A percentile compares a stretch with the other conserved stretches of the same genome.
Evolutionary conservation across 2,888 invertebrate genomes (phyloP).

Genomic region (Caenorhabditis uteleia): DNA sequence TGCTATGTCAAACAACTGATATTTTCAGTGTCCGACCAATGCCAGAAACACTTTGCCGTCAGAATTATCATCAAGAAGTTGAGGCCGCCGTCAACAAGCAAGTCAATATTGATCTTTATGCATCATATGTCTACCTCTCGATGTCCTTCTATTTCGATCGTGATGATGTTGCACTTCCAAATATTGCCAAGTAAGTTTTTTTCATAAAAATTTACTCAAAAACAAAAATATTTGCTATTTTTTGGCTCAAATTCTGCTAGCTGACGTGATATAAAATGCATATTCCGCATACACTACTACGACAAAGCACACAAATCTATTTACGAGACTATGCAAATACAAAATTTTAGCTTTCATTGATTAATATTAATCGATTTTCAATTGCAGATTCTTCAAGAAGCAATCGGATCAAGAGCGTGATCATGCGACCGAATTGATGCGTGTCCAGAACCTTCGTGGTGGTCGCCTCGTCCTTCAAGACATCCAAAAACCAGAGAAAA

Average conservation of each 20-base stretch:
- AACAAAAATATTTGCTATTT: neutral
- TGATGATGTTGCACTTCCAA: conserved; percentile 80
- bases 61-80: no score
- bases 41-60: no score
- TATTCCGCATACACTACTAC: no score
- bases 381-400: conserved; percentile 70
- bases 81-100: no score
- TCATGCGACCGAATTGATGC: conserved; percentile 75
- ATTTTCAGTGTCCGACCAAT: no score
- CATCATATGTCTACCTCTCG: conserved; percentile 80
- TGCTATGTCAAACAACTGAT: no score
- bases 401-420: conserved; percentile 82
- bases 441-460: conserved; percentile 78
- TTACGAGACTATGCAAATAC: no score
- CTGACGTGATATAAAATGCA: no score
- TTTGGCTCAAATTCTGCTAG: no score
- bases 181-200: conserved; percentile 69
- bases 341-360: no score
- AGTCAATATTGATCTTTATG: conserved; percentile 80
- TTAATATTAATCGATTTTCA: no score
- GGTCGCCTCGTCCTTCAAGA: conserved; percentile 78
- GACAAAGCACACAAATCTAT: no score
- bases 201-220: neutral
- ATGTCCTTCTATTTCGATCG: conserved; percentile 84
- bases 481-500: conserved; percentile 76